Percentiles rank a stretch among this genome's conserved stretches.
phyloP scores from a whole-genome alignment of 2,797 vertebrate genomes.

The Tympanoctomys barrerae region DNA sequence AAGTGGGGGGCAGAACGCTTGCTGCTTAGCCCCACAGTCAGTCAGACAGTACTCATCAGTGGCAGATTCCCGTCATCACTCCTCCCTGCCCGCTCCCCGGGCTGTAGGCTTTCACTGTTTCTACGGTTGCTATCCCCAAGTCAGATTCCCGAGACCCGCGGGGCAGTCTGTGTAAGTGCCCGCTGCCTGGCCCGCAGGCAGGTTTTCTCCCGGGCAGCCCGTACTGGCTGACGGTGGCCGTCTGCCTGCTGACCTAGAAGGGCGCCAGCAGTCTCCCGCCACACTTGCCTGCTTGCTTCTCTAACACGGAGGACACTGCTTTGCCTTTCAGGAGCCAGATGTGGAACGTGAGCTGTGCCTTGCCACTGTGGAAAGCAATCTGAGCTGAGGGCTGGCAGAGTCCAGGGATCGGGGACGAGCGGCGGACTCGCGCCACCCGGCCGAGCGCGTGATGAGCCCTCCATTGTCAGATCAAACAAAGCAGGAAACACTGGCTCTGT shows the following conservation, averaged over 20 bases:
- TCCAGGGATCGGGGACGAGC: constrained; percentile 46
- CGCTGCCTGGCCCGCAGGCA: not conserved
- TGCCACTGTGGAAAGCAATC: constrained; percentile 63
- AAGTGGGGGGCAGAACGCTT: not conserved
- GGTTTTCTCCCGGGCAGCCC: not conserved
- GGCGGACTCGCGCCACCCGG: not conserved
- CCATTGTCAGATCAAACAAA: constrained; percentile 65
- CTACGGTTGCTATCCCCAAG: not conserved
- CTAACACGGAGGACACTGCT: constrained; percentile 7
- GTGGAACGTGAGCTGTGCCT: constrained; percentile 50
- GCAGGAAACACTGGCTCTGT: constrained; percentile 34
- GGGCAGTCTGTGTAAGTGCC: not conserved
- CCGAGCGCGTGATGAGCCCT: not conserved
- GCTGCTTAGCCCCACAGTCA: constrained; percentile 6
- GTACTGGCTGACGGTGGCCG: not conserved
- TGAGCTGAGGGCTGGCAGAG: not conserved
- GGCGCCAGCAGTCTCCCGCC: not conserved
- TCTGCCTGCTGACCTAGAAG: not conserved
- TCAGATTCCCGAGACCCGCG: not conserved
- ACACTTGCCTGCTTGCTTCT: not conserved
- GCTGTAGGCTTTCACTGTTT: constrained; percentile 21
- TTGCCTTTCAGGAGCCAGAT: constrained; percentile 67
- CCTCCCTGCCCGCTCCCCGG: constrained; percentile 30
- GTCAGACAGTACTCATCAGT: not conserved
- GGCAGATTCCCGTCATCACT: not conserved